Evolutionary conservation across 92 coral and sea anemone species (phyloP).

Genomic region (Epizoanthus stellaris): DNA sequence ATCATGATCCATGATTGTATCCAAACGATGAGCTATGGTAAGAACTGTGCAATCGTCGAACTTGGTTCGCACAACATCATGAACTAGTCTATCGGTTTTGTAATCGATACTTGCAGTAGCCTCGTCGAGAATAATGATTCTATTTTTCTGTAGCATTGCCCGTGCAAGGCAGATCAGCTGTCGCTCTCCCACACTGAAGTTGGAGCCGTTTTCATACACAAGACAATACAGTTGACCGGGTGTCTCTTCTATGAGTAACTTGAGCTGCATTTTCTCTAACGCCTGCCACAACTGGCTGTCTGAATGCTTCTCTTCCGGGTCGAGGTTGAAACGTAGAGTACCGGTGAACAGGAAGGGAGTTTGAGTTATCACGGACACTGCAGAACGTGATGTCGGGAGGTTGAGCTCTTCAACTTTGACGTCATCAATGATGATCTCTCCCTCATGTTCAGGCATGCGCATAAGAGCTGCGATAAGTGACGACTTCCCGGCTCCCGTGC

Average conservation of each 20-base stretch:
- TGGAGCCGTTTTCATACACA: neutral
- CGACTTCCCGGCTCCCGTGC: neutral
- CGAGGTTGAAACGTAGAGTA: neutral
- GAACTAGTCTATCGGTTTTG: neutral
- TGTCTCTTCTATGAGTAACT: neutral
- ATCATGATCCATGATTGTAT: neutral
- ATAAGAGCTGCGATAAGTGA: neutral
- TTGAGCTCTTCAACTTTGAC: neutral
- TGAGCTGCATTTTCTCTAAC: neutral
- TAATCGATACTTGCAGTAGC: neutral
- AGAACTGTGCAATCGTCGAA: neutral
- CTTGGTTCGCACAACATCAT: neutral
- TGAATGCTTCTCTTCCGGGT: neutral
- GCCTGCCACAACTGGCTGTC: neutral
- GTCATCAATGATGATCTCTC: neutral
- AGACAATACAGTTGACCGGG: neutral
- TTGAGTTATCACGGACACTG: neutral
- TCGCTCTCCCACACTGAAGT: neutral
- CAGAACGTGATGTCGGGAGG: neutral
- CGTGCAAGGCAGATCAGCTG: neutral
- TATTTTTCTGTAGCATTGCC: neutral
- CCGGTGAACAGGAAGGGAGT: neutral
- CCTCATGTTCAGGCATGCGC: neutral
- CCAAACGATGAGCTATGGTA: neutral
- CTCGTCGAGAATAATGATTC: neutral